Percentiles rank a stretch among this genome's conserved stretches.
phyloP scores from a whole-genome alignment of 2,797 vertebrate species.

The Peromyscus aztecus region DNA sequence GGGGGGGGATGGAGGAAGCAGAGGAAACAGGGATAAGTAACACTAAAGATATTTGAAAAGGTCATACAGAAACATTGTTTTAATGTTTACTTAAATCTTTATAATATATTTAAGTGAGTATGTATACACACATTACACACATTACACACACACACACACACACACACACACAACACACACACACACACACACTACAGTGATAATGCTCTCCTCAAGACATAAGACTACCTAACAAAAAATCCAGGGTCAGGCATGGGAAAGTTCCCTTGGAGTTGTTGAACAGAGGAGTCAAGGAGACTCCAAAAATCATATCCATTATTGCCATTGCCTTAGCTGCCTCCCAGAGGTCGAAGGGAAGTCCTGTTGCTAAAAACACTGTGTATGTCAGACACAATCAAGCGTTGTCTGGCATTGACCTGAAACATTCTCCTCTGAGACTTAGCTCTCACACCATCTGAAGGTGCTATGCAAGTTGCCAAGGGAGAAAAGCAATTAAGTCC shows the following conservation, averaged over 20 bases:
- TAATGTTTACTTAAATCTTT: too few species aligned
- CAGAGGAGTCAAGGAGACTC: not conserved
- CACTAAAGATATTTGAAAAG: not conserved
- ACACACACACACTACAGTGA: not conserved
- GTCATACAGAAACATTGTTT: not conserved
- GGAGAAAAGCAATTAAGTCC: not conserved
- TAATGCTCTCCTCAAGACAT: not conserved
- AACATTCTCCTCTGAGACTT: not conserved
- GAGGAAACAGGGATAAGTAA: not conserved
- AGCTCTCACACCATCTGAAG: not conserved
- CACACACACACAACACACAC: too few species aligned
- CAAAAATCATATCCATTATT: not conserved
- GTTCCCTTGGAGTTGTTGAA: not conserved
- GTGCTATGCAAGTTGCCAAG: not conserved
- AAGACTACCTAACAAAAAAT: not conserved
- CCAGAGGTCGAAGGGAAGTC: not conserved
- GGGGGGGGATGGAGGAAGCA: not conserved
- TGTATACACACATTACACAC: too few species aligned
- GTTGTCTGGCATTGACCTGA: not conserved
- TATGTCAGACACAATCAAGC: not conserved
- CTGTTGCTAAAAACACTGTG: not conserved
- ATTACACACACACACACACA: too few species aligned
- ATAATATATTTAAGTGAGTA: too few species aligned
- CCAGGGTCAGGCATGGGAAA: not conserved
- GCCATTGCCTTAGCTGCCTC: not conserved